phyloP scores from a whole-genome alignment of 1,140 invertebrate species.

The Ceratina calcarata region DNA sequence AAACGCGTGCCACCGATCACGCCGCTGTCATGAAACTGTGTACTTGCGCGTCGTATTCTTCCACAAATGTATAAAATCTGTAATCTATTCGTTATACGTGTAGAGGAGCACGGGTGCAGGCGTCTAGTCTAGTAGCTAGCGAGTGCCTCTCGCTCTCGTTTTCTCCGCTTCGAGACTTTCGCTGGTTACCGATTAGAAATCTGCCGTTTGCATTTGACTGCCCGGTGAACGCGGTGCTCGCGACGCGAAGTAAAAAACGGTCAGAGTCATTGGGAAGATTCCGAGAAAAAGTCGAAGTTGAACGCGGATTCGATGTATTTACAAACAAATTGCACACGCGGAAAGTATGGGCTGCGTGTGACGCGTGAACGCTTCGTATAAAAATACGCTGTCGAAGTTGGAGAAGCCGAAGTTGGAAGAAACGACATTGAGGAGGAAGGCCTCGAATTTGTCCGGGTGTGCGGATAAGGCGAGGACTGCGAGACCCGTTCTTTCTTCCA shows the following conservation, averaged over 20 bases:
- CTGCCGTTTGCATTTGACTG: slow-evolving; percentile 23
- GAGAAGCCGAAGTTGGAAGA: neutral
- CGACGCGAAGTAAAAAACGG: no score
- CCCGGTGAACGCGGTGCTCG: neutral
- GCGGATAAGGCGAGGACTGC: slow-evolving; percentile 62
- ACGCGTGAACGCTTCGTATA: neutral
- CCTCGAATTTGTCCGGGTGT: slow-evolving; percentile 64
- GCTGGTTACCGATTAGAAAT: slow-evolving; percentile 61
- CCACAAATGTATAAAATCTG: neutral
- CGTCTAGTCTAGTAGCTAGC: neutral
- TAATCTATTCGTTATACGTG: neutral
- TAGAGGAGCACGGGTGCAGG: neutral
- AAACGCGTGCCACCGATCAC: neutral
- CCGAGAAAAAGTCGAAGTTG: no score
- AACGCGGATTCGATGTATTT: no score
- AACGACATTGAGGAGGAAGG: slow-evolving; percentile 68
- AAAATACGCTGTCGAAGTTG: no score
- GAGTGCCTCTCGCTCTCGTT: slow-evolving; percentile 38
- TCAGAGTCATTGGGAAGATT: no score
- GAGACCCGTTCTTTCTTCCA: slow-evolving; percentile 50
- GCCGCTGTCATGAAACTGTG: neutral
- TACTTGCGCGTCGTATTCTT: neutral
- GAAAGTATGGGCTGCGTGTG: no score
- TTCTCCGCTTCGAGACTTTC: slow-evolving; percentile 54
- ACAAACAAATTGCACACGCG: no score